phyloP scores from a whole-genome alignment of 2,888 invertebrate species.

The Orchesella flavescens region DNA sequence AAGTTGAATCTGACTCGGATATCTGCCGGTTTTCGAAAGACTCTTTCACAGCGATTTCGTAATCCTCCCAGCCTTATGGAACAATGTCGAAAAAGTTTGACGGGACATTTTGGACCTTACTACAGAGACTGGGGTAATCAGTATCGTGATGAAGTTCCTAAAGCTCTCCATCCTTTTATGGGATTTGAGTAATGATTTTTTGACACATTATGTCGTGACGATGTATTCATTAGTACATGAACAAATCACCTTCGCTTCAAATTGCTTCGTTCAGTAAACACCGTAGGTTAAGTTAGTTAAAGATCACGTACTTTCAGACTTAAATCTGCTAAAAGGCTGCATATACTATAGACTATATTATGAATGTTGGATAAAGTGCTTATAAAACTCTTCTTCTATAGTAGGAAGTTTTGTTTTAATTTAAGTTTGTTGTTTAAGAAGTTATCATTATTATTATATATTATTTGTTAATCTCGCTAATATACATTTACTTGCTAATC shows the following conservation, averaged over 20 bases:
- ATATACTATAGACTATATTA: too few relatives aligned
- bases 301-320: too few relatives aligned
- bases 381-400: too few relatives aligned
- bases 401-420: too few relatives aligned
- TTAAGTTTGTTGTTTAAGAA: too few relatives aligned
- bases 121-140: conserved; percentile 64
- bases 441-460: too few relatives aligned
- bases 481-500: too few relatives aligned
- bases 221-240: not conserved
- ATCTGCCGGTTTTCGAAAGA: conserved; percentile 44
- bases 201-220: not conserved
- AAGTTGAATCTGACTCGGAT: conserved; percentile 54
- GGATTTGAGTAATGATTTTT: conserved; percentile 40
- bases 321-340: too few relatives aligned
- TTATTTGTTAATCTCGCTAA: too few relatives aligned
- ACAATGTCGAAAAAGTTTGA: conserved; percentile 45
- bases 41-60: conserved; percentile 48
- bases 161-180: conserved; percentile 61
- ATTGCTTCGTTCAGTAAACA: too few relatives aligned
- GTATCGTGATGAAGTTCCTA: conserved; percentile 63
- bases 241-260: not conserved
- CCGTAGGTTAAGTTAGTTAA: too few relatives aligned
- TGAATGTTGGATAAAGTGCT: too few relatives aligned
- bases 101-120: conserved; percentile 59
- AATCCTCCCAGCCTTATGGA: conserved; percentile 64